phyloP scores from a whole-genome alignment of 2,888 invertebrate genomes.

The Apodemia hepburni region DNA sequence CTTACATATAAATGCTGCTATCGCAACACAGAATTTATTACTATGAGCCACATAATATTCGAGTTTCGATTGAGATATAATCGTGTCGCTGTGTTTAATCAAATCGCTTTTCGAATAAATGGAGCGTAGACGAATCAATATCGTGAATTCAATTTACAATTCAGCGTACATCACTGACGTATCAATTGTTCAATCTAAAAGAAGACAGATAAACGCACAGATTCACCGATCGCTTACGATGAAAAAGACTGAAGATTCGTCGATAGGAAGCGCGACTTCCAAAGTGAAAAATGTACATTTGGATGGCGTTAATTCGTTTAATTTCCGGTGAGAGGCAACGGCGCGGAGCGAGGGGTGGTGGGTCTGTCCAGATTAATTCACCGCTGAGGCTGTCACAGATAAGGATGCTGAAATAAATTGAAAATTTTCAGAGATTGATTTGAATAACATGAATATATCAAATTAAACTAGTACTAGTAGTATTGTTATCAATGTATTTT shows the following conservation, averaged over 20 bases:
- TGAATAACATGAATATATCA: slow-evolving; percentile 75
- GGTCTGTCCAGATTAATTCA: slow-evolving; percentile 78
- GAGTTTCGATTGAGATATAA: slow-evolving; percentile 39
- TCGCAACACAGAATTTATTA: slow-evolving; percentile 20
- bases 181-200: slow-evolving; percentile 76
- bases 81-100: slow-evolving; percentile 56
- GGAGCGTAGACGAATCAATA: slow-evolving; percentile 70
- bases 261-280: slow-evolving; percentile 72
- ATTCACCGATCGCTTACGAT: slow-evolving; percentile 66
- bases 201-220: slow-evolving; percentile 75
- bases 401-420: slow-evolving; percentile 80
- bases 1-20: slow-evolving; percentile 7
- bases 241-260: slow-evolving; percentile 75
- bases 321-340: slow-evolving; percentile 74
- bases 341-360: slow-evolving; percentile 43
- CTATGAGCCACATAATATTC: slow-evolving; percentile 35
- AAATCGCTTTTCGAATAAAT: slow-evolving; percentile 70
- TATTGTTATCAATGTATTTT: not conserved
- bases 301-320: slow-evolving; percentile 81
- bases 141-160: slow-evolving; percentile 74
- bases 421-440: slow-evolving; percentile 81
- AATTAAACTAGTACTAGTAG: slow-evolving; percentile 40
- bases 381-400: slow-evolving; percentile 75
- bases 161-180: slow-evolving; percentile 74
- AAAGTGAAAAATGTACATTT: slow-evolving; percentile 80